Evolutionary conservation across 2,888 invertebrate genomes (phyloP).

Genomic region (Agriopis aurantiaria): DNA sequence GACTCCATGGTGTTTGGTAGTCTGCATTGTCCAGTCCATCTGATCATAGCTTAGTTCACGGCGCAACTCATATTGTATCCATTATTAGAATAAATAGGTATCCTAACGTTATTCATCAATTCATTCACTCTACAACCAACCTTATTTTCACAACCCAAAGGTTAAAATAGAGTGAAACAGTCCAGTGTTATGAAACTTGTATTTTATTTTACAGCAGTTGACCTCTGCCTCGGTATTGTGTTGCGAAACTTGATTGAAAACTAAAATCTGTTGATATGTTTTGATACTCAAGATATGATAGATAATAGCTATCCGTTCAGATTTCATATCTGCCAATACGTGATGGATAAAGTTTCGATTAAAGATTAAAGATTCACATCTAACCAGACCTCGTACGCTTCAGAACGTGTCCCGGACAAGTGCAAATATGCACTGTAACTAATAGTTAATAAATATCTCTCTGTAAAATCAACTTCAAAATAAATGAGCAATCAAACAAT

Average conservation of each 20-base stretch:
- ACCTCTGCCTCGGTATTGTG: slow-evolving; percentile 55
- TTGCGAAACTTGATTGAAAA: slow-evolving; percentile 55
- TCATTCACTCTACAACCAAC: slow-evolving; percentile 29
- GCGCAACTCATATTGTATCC: slow-evolving; percentile 57
- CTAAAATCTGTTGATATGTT: slow-evolving; percentile 15
- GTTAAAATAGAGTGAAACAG: slow-evolving; percentile 36
- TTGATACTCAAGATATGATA: slow-evolving; percentile 11
- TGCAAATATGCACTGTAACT: too few species aligned
- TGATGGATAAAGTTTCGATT: background rate
- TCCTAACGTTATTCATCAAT: slow-evolving; percentile 39
- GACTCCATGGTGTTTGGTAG: slow-evolving; percentile 50
- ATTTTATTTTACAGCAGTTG: slow-evolving; percentile 61
- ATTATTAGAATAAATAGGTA: slow-evolving; percentile 50
- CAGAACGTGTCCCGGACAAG: too few species aligned
- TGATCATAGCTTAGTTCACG: slow-evolving; percentile 67
- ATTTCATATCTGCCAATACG: background rate
- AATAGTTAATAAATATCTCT: too few species aligned
- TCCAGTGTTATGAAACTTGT: slow-evolving; percentile 45
- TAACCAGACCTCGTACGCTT: background rate
- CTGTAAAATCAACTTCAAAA: background rate
- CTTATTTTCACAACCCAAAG: slow-evolving; percentile 22
- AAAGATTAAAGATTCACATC: background rate
- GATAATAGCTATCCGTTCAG: slow-evolving; percentile 6
- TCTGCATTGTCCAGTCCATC: slow-evolving; percentile 69
- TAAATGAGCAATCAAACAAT: too few species aligned